Evolutionary conservation across 1,140 invertebrate species (phyloP).

Genomic region (Semibalanus balanoides): DNA sequence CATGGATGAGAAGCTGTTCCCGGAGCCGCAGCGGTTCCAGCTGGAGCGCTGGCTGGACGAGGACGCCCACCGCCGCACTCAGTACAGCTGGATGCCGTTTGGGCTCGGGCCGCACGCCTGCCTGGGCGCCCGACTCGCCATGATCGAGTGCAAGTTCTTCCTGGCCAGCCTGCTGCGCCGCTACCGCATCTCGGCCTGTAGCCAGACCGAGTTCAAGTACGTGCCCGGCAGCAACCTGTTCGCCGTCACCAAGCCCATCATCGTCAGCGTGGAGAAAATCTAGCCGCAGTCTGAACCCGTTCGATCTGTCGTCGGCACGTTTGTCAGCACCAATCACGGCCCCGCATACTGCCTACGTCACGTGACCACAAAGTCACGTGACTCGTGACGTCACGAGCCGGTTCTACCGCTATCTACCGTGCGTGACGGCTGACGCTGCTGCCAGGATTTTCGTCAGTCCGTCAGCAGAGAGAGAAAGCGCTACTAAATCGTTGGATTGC

Average conservation of each 20-base stretch:
- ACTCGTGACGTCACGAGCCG: too few species aligned
- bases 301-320: too few species aligned
- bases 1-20: constrained; percentile 43
- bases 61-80: constrained; percentile 39
- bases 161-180: neutral
- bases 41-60: constrained; percentile 55
- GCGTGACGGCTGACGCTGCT: too few species aligned
- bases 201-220: neutral
- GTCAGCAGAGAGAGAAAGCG: too few species aligned
- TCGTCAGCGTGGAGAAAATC: neutral
- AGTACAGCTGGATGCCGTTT: constrained; percentile 54
- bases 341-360: too few species aligned
- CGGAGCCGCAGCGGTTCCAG: constrained; percentile 53
- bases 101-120: constrained; percentile 58
- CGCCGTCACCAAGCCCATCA: neutral
- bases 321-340: too few species aligned
- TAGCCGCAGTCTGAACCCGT: too few species aligned
- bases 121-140: constrained; percentile 32
- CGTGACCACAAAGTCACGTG: too few species aligned
- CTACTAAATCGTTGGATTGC: too few species aligned
- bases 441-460: too few species aligned
- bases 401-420: too few species aligned
- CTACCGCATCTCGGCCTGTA: neutral
- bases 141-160: neutral
- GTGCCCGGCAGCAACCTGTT: neutral